These are phyloP conservation scores for Eumaeus atala DNA, from an alignment of 1,140 invertebrate species.

Conservation along the genomic window DNA sequence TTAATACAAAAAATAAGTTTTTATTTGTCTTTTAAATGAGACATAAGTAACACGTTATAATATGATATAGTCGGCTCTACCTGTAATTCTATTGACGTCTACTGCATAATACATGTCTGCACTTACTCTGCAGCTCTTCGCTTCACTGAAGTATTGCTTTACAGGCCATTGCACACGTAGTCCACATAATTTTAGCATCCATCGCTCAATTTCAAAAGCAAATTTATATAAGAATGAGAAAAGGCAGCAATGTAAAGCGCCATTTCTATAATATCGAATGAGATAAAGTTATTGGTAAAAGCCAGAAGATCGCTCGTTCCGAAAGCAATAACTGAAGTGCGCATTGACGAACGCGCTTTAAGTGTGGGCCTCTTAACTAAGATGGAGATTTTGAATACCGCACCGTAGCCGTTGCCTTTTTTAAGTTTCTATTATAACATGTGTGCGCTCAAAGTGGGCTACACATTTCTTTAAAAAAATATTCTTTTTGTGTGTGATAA, in stretches of 20 bases:
- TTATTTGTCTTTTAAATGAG: no score
- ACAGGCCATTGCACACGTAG: conserved; percentile 29
- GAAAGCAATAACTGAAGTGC: conserved; percentile 61
- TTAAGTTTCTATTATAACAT: conserved; percentile 19
- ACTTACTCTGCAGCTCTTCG: conserved; percentile 41
- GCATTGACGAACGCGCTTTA: conserved; percentile 55
- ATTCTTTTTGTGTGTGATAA: no score
- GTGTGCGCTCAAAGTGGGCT: no score
- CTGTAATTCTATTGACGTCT: conserved; percentile 48
- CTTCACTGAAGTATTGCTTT: conserved; percentile 26
- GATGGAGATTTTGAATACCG: conserved; percentile 35
- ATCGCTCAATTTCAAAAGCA: conserved; percentile 9
- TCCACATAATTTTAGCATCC: neutral
- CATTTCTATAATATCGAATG: neutral
- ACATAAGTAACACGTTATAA: neutral
- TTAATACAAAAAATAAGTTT: no score
- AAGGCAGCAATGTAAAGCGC: neutral
- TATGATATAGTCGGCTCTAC: conserved; percentile 15
- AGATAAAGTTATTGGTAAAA: conserved; percentile 19
- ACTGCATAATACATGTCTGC: conserved; percentile 58
- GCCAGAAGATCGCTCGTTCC: conserved; percentile 41
- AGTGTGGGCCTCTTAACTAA: conserved; percentile 45
- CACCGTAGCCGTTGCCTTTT: neutral
- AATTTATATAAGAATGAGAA: no score
- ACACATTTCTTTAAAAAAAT: no score